These are phyloP conservation scores for Muntiacus muntjak DNA, from an alignment of 2,113 vertebrate genomes.

Conservation along the genomic window DNA sequence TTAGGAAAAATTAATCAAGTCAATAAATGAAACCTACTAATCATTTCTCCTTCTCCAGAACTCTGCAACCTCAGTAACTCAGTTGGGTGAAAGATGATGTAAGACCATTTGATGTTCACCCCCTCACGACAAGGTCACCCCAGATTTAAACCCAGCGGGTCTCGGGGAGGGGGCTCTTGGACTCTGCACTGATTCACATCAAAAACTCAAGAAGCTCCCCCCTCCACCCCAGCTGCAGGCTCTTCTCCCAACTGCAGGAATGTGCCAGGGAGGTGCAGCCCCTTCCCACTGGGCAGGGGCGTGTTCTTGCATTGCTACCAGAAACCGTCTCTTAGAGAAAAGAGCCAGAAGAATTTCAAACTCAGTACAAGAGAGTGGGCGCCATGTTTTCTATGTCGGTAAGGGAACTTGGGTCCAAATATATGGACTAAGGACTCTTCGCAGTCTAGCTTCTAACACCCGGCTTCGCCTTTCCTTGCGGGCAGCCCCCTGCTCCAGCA, in stretches of 20 bases:
- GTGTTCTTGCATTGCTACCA: not conserved
- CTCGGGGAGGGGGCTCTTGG: not conserved
- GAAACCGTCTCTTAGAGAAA: not conserved
- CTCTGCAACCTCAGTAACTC: not conserved
- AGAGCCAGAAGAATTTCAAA: not conserved
- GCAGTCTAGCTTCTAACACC: not conserved
- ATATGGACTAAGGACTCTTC: not conserved
- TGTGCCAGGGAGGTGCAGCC: accelerated
- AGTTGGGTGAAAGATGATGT: not conserved
- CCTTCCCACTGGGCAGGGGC: not conserved
- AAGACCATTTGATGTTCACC: not conserved
- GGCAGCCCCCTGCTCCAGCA: not conserved
- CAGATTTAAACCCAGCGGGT: not conserved
- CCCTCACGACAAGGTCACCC: not conserved
- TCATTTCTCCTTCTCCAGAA: not conserved
- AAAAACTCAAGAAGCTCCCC: not conserved
- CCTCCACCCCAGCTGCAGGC: accelerated
- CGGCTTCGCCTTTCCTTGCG: not conserved
- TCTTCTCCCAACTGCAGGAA: not conserved
- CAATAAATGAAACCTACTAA: not conserved
- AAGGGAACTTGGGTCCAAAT: not conserved
- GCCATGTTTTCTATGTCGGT: not conserved
- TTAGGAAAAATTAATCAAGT: not conserved
- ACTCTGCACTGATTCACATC: not conserved
- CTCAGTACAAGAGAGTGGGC: not conserved